phyloP scores from a whole-genome alignment of 2,797 vertebrate species.

The Percopsis omiscomaycus region DNA sequence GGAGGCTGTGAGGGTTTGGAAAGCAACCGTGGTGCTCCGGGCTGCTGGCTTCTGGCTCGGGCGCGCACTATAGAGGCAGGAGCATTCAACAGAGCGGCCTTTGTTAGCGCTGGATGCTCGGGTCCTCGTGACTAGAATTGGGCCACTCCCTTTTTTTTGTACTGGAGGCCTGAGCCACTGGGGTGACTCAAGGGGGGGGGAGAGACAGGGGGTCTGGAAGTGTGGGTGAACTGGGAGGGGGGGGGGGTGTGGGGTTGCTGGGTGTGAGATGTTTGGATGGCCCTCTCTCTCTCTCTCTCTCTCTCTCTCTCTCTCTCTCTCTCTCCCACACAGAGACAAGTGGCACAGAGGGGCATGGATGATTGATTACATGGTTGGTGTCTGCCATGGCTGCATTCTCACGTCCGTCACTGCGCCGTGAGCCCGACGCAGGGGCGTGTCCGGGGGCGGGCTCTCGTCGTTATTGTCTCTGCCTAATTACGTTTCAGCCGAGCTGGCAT shows the following conservation, averaged over 20 bases:
- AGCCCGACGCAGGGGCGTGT: constrained; percentile 37
- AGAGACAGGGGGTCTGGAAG: neutral
- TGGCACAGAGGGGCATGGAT: constrained; percentile 42
- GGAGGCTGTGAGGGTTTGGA: constrained; percentile 19
- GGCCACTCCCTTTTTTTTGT: constrained; percentile 63
- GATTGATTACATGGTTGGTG: constrained; percentile 50
- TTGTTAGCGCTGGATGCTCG: constrained; percentile 73
- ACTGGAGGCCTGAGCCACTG: constrained; percentile 36
- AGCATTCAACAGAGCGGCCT: constrained; percentile 71
- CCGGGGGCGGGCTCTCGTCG: constrained; percentile 20
- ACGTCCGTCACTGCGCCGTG: constrained; percentile 28
- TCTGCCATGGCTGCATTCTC: constrained; percentile 41
- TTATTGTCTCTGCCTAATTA: constrained; percentile 49
- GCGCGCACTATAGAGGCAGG: constrained; percentile 11
- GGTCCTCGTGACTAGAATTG: constrained; percentile 72
- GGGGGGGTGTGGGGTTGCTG: constrained; percentile 21
- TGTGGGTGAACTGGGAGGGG: constrained; percentile 13
- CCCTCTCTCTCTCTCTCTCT: neutral
- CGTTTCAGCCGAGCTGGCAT: constrained; percentile 25
- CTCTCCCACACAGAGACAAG: constrained; percentile 31
- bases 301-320: neutral
- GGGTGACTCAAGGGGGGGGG: constrained; percentile 36
- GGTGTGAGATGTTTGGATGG: constrained; percentile 5
- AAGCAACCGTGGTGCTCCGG: constrained; percentile 53
- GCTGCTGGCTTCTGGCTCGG: constrained; percentile 44